Percentiles rank a stretch among this genome's conserved stretches.
These are phyloP conservation scores for Cepaea hortensis DNA, from an alignment of 2,888 invertebrate genomes.

Conservation along the genomic window DNA sequence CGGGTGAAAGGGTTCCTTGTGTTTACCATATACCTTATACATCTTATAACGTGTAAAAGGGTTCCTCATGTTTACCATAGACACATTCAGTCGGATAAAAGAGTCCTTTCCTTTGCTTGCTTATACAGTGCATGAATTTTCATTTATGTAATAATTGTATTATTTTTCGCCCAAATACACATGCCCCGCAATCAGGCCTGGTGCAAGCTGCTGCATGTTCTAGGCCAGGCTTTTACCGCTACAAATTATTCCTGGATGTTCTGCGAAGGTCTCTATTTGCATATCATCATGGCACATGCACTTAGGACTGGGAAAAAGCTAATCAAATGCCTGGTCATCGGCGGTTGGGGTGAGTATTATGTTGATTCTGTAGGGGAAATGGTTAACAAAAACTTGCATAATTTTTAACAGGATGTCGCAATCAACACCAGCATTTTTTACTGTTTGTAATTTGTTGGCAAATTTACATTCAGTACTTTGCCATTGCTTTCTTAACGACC, in stretches of 20 bases:
- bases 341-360: slow-evolving; percentile 84
- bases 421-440: too few species aligned
- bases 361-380: background rate
- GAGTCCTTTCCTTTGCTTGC: too few species aligned
- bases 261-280: slow-evolving; percentile 79
- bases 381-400: background rate
- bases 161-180: background rate
- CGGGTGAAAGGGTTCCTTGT: too few species aligned
- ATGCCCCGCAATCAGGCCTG: slow-evolving; percentile 79
- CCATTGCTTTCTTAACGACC: too few species aligned
- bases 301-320: slow-evolving; percentile 93
- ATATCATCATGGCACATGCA: slow-evolving; percentile 92
- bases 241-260: slow-evolving; percentile 98
- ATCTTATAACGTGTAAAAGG: too few species aligned
- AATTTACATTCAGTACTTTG: too few species aligned
- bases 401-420: too few species aligned
- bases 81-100: too few species aligned
- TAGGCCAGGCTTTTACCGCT: slow-evolving; percentile 90
- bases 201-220: slow-evolving; percentile 88
- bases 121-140: background rate
- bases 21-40: too few species aligned
- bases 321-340: slow-evolving; percentile 86
- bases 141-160: background rate
- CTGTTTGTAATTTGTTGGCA: too few species aligned
- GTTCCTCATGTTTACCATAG: too few species aligned